These are phyloP conservation scores for Rhopalosiphum nymphaeae DNA, from an alignment of 2,888 invertebrate species.

Conservation along the genomic window DNA sequence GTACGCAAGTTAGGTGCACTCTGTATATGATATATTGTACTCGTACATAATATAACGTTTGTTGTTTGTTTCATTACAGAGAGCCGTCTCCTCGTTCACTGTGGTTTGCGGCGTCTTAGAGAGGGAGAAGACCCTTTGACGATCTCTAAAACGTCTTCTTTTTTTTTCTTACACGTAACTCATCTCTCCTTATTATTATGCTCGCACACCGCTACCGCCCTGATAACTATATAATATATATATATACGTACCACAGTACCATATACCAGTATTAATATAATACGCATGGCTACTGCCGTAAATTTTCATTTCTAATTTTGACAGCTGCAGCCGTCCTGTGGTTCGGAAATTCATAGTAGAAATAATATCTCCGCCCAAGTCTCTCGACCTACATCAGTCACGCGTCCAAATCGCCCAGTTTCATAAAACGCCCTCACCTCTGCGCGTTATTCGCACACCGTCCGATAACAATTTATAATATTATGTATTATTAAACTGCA, in stretches of 20 bases:
- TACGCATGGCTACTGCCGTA: not conserved
- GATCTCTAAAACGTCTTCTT: not conserved
- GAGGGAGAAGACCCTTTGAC: not conserved
- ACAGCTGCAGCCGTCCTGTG: not conserved
- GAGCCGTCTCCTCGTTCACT: not conserved
- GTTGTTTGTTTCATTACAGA: not conserved
- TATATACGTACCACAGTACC: not conserved
- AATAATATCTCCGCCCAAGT: not conserved
- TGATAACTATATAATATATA: not conserved
- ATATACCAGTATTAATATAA: not conserved
- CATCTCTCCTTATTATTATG: not conserved
- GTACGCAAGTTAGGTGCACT: not conserved
- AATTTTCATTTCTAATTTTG: not conserved
- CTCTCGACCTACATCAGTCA: conserved; percentile 2
- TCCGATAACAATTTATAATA: not conserved
- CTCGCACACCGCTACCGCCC: not conserved
- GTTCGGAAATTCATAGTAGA: not conserved
- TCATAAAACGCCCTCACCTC: not conserved
- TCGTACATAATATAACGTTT: not conserved
- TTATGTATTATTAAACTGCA: not conserved
- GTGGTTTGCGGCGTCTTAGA: not conserved
- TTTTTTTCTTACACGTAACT: not conserved
- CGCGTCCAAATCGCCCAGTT: not conserved
- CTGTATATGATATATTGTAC: not conserved
- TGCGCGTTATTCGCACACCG: not conserved